These are phyloP conservation scores for Aplysia californica DNA, from an alignment of 1,140 invertebrate genomes.

Conservation along the genomic window DNA sequence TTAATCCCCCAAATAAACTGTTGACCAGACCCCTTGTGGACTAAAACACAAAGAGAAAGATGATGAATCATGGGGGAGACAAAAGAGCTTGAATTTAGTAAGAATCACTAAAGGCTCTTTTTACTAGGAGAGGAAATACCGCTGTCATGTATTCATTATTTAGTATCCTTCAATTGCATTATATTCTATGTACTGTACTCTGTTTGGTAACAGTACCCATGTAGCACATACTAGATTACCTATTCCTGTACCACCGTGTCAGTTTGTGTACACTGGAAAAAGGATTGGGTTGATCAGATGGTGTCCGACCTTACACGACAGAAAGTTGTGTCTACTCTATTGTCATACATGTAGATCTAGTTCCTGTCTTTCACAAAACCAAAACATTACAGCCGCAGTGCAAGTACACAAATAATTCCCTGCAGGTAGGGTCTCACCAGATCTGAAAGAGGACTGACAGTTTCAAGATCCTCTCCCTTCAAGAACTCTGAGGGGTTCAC, in stretches of 20 bases:
- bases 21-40: too few relatives aligned
- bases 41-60: too few relatives aligned
- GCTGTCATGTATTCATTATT: too few relatives aligned
- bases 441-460: not conserved
- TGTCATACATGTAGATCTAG: not conserved
- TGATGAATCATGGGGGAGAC: too few relatives aligned
- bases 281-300: not conserved
- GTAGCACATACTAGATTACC: too few relatives aligned
- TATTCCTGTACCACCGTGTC: not conserved
- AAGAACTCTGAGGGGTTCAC: slow-evolving; percentile 2
- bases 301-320: not conserved
- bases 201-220: too few relatives aligned
- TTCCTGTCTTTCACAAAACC: not conserved
- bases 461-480: slow-evolving; percentile 4
- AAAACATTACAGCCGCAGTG: not conserved
- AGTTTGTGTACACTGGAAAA: not conserved
- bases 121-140: too few relatives aligned
- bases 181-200: too few relatives aligned
- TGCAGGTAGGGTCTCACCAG: not conserved
- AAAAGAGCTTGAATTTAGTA: too few relatives aligned
- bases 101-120: too few relatives aligned
- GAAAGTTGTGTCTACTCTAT: not conserved
- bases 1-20: too few relatives aligned
- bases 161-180: too few relatives aligned
- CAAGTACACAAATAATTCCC: not conserved